A percentile compares a stretch with the other conserved stretches of the same genome.
phyloP scores from a whole-genome alignment of 2,888 invertebrate genomes.

The Gnatocerus cornutus region DNA sequence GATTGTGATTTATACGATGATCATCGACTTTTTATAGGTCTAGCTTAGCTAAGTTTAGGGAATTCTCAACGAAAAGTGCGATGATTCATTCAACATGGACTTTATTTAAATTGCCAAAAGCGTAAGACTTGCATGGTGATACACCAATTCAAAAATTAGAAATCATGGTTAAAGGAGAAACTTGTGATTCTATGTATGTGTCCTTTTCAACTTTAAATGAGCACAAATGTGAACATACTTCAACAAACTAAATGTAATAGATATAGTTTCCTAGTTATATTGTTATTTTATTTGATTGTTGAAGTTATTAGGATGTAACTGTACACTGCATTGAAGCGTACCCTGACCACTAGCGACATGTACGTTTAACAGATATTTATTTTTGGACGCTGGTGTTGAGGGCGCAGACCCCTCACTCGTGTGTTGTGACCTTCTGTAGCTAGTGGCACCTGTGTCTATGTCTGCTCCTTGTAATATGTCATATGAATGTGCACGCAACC shows the following conservation, averaged over 20 bases:
- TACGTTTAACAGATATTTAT: conserved; percentile 12
- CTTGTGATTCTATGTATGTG: conserved; percentile 57
- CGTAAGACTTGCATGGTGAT: conserved; percentile 16
- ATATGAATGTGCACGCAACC: conserved; percentile 65
- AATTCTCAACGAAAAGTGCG: conserved; percentile 3
- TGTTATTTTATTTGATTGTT: conserved; percentile 48
- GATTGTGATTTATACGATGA: conserved; percentile 32
- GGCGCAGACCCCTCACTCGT: conserved; percentile 64
- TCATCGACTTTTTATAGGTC: conserved; percentile 42
- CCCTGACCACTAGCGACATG: conserved; percentile 47
- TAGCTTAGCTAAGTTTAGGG: conserved; percentile 9
- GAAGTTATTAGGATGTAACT: conserved; percentile 41
- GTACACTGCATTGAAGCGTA: conserved; percentile 44
- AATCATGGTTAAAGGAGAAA: conserved; percentile 55
- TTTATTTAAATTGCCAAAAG: conserved; percentile 16
- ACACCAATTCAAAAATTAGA: conserved; percentile 16
- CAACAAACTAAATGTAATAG: conserved; percentile 46
- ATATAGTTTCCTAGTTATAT: conserved; percentile 43
- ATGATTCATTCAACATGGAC: conserved; percentile 30
- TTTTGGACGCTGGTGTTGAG: conserved; percentile 56
- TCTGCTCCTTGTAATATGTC: conserved; percentile 65
- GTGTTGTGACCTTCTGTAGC: conserved; percentile 65
- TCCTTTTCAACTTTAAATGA: conserved; percentile 56
- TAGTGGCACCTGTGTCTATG: conserved; percentile 66
- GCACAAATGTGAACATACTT: conserved; percentile 50